Conservation (phyloP, 2,888 invertebrate genomes). For the Hirtodrosophila alboralis region DNA sequence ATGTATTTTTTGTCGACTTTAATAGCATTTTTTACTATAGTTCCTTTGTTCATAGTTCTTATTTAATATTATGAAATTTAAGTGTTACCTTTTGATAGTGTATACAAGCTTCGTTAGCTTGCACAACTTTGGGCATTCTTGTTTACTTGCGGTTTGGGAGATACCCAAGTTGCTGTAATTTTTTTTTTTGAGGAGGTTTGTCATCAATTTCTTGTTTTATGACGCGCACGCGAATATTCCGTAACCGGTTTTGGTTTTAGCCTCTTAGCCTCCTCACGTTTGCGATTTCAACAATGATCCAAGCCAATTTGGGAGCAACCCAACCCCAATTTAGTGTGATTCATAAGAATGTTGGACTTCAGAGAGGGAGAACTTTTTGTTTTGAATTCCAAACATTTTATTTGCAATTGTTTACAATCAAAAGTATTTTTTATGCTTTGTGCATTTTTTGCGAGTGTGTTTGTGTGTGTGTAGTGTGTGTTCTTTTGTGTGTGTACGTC, state of each 20-base stretch:
- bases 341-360: slow-evolving; percentile 43
- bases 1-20: no score
- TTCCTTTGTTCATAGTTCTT: no score
- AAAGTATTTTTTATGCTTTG: slow-evolving; percentile 22
- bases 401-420: slow-evolving; percentile 50
- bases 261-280: not conserved
- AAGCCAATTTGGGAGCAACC: slow-evolving; percentile 25
- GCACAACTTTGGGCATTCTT: slow-evolving; percentile 6
- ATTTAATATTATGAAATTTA: no score
- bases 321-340: slow-evolving; percentile 22
- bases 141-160: slow-evolving; percentile 60
- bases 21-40: no score
- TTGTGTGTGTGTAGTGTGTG: slow-evolving; percentile 16
- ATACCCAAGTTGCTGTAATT: slow-evolving; percentile 48
- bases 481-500: slow-evolving; percentile 22
- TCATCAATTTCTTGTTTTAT: slow-evolving; percentile 50
- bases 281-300: slow-evolving; percentile 9
- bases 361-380: slow-evolving; percentile 28
- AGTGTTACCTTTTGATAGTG: slow-evolving; percentile 17
- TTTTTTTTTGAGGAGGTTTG: slow-evolving; percentile 30
- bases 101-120: slow-evolving; percentile 10
- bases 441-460: slow-evolving; percentile 15
- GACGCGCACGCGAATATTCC: slow-evolving; percentile 42
- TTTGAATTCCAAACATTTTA: slow-evolving; percentile 55
- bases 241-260: slow-evolving; percentile 53